Base-by-base conservation (phyloP, 2,797 vertebrate genomes). In the Pangasius djambal region DNA sequence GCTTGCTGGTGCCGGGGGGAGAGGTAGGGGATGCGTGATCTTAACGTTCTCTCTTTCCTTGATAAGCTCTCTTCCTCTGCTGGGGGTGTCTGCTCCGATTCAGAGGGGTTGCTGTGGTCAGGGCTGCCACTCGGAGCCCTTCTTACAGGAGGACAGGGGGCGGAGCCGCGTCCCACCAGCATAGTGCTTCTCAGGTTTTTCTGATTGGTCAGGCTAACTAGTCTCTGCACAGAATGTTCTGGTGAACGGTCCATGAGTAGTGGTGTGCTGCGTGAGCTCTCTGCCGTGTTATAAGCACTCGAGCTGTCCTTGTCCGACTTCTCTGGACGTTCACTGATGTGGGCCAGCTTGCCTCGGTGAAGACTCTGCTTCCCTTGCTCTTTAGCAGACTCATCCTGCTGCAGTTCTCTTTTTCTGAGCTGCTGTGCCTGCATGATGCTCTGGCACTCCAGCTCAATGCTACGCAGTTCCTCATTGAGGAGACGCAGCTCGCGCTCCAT, bases 251-350 rank as follows among this genome's bases (percentile, higher is more conserved):
- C 98, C 93, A 98, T 96, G 0, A 96, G 97, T 69, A 99, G 93
- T 0, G 98, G 98, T 0, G 97, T 98, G 92, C 98, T 99, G 85
- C 98, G 96, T 63, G 98, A 98, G 92, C 98, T 99, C 93, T 99
- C 98, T 0, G 98, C 98, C 0, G 98, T 99, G 93, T 99, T 99
- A 91, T 99, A 99, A 52, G 98, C 98, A 10, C 98, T 99, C 50
- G 98, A 99, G 90, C 97, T 99, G 95, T 99, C 98, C 92, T 99
- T 99, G 95, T 99, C 98, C 0, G 97, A 99, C 93, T 97, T 98
- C 91, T 98, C 98, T 12, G 97, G 96, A 75, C 97, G 96, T 89
- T 98, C 98, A 0, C 96, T 95, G 86, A 97, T 97, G 88, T 98
- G 97, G 6, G 95, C 95, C 70, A 97, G 93, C 92, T 98, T 98